Evolutionary conservation across 64 coral and sea anemone species (phyloP).

Genomic region (Montipora sp.): DNA sequence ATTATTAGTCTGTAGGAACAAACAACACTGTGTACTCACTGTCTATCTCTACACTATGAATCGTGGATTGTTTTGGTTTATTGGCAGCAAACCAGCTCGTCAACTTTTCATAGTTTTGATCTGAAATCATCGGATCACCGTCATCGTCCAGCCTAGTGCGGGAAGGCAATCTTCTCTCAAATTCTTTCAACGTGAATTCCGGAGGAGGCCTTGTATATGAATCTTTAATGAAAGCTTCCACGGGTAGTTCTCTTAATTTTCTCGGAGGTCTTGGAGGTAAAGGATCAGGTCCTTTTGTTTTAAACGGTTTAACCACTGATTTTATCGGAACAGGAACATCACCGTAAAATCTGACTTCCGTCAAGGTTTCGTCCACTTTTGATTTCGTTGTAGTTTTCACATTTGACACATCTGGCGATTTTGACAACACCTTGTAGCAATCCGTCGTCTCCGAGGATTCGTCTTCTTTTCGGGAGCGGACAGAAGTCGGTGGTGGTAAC

Average conservation of each 20-base stretch:
- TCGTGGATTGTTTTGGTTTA: conserved; percentile 53
- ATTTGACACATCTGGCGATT: conserved; percentile 27
- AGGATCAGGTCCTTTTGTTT: conserved; percentile 71
- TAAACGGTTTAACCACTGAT: conserved; percentile 68
- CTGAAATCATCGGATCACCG: conserved; percentile 65
- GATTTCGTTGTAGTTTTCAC: neutral
- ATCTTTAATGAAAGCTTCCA: conserved; percentile 65
- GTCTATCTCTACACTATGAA: conserved; percentile 89
- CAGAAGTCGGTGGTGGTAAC: conserved; percentile 26
- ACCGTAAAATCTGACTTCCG: conserved; percentile 33
- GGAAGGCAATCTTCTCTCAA: conserved; percentile 52
- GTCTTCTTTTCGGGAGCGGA: conserved; percentile 18
- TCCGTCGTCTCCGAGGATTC: neutral
- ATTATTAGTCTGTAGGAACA: neutral
- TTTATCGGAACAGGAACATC: conserved; percentile 54
- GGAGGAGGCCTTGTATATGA: conserved; percentile 73
- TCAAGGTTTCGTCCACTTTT: neutral
- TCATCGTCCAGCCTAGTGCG: neutral
- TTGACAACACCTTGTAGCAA: neutral
- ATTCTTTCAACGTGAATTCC: conserved; percentile 79
- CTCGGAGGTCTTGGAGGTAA: conserved; percentile 76
- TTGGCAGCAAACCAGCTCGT: conserved; percentile 77
- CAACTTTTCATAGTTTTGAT: conserved; percentile 90
- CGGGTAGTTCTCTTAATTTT: conserved; percentile 75
- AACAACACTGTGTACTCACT: conserved; percentile 54